Evolutionary conservation across 2,888 invertebrate genomes (phyloP).

Genomic region (Poecilobothrus nobilitatus): DNA sequence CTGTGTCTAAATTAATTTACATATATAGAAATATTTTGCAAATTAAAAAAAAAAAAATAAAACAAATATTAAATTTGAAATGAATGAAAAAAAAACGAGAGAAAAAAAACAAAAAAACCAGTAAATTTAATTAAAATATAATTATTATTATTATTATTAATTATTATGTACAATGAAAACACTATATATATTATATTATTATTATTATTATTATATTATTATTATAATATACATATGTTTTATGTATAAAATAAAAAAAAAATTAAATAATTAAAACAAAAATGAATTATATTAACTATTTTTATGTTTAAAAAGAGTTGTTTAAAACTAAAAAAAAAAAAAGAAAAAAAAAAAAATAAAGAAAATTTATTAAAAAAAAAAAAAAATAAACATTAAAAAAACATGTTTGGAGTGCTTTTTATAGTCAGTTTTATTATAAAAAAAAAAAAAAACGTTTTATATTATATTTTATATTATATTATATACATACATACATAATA

Average conservation of each 20-base stretch:
- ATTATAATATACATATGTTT: background rate
- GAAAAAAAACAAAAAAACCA: background rate
- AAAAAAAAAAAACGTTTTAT: background rate
- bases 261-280: background rate
- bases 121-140: background rate
- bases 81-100: background rate
- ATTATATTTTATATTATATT: background rate
- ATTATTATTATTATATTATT: background rate
- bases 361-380: background rate
- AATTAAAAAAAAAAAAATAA: background rate
- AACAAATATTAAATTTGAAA: background rate
- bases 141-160: background rate
- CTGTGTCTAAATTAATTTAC: constrained; percentile 18
- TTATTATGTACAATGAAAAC: background rate
- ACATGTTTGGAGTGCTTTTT: constrained; percentile 10
- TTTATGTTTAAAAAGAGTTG: background rate
- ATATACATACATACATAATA: constrained; percentile 12
- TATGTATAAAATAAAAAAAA: background rate
- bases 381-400: background rate
- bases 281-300: background rate
- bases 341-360: background rate
- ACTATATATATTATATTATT: background rate
- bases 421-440: constrained; percentile 11
- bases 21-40: constrained; percentile 16
- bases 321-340: background rate